Conservation (phyloP, 2,888 invertebrate species). For the Apomyelois bistriatella region DNA sequence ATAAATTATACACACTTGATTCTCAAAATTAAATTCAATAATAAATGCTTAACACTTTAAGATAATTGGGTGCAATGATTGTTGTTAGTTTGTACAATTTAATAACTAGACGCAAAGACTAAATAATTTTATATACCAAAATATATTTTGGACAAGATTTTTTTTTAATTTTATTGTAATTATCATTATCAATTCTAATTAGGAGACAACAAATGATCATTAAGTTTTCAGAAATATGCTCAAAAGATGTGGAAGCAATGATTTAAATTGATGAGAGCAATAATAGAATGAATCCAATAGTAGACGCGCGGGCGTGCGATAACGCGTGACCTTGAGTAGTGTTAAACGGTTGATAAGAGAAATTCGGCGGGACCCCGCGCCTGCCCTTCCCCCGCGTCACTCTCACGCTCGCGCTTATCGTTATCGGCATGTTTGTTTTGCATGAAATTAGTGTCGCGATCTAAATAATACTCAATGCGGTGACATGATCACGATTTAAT, state of each 20-base stretch:
- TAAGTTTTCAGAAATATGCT: background rate
- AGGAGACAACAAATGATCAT: background rate
- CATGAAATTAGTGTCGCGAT: slow-evolving; percentile 62
- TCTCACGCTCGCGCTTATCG: slow-evolving; percentile 52
- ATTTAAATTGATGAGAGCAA: slow-evolving; percentile 56
- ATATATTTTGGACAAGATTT: too few relatives aligned
- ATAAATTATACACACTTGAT: background rate
- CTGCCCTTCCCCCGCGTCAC: slow-evolving; percentile 29
- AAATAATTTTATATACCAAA: too few relatives aligned
- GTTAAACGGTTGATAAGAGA: slow-evolving; percentile 69
- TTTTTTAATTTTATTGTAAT: too few relatives aligned
- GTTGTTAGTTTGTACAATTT: too few relatives aligned
- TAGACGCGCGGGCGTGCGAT: slow-evolving; percentile 59
- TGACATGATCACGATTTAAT: slow-evolving; percentile 58
- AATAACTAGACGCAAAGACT: too few relatives aligned
- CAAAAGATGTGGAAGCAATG: slow-evolving; percentile 18
- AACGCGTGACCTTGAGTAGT: slow-evolving; percentile 66
- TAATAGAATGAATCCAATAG: slow-evolving; percentile 54
- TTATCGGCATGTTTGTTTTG: slow-evolving; percentile 60
- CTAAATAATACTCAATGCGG: slow-evolving; percentile 43
- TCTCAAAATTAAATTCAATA: too few relatives aligned
- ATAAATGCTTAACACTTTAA: too few relatives aligned
- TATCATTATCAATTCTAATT: too few relatives aligned
- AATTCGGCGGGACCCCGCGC: slow-evolving; percentile 55
- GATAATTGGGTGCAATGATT: too few relatives aligned